Conservation (phyloP, 2,888 invertebrate species). For the Taphrorychus bicolor region DNA sequence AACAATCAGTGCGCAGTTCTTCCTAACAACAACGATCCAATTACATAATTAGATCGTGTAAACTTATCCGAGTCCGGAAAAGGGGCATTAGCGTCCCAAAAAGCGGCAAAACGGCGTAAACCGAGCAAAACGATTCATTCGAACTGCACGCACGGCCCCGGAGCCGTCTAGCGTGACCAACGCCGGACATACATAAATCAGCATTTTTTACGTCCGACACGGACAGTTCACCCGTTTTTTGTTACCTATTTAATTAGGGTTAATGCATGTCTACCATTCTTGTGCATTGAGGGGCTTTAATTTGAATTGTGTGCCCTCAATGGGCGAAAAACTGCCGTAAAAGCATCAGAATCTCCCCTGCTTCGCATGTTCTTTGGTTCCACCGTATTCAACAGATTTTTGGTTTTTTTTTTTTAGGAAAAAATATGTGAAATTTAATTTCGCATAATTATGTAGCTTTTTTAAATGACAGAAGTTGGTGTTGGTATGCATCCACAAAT, state of each 20-base stretch:
- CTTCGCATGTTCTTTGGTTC: too few relatives aligned
- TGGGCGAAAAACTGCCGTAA: too few relatives aligned
- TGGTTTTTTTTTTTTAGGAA: too few relatives aligned
- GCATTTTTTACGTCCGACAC: constrained; percentile 20
- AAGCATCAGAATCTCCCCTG: too few relatives aligned
- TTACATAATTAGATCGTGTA: not conserved
- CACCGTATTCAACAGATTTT: too few relatives aligned
- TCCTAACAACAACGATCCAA: not conserved
- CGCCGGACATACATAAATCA: constrained; percentile 23
- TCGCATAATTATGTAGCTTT: too few relatives aligned
- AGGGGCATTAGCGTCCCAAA: constrained; percentile 28
- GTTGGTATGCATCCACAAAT: too few relatives aligned
- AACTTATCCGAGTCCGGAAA: constrained; percentile 13
- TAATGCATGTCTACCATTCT: constrained; percentile 8
- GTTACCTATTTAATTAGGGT: constrained; percentile 18
- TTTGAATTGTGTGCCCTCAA: too few relatives aligned
- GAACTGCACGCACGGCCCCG: constrained; percentile 17
- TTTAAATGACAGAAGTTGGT: too few relatives aligned
- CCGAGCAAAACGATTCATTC: constrained; percentile 31
- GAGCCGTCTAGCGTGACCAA: constrained; percentile 27
- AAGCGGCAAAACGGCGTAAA: constrained; percentile 40
- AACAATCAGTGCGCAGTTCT: too few relatives aligned
- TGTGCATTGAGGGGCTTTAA: too few relatives aligned
- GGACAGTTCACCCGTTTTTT: constrained; percentile 22
- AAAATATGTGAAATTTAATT: too few relatives aligned